Base-by-base conservation (phyloP, 1,140 invertebrate species). In the Camponotus floridanus region DNA sequence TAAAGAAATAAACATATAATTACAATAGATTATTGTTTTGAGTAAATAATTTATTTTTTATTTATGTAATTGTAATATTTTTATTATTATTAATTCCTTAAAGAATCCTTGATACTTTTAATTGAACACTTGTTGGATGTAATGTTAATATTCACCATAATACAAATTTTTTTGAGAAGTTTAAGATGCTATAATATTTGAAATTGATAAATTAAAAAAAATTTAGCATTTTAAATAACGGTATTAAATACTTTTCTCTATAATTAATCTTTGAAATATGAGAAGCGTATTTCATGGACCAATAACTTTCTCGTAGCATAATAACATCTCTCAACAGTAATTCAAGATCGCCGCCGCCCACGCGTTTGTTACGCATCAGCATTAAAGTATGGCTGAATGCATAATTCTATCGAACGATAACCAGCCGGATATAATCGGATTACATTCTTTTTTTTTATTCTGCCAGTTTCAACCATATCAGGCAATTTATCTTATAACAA, bases 351-450 rank as follows among this genome's bases (percentile, higher is more conserved):
- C 15, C 45, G 33, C 21, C 73, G 21, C 81, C 84, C 74, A 86
- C 85, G 83, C 86, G 86, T 84, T 76, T 64, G 48, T n/a, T 62
- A 73, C 79, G 68, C 55, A 83, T 83, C 68, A 74, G 68, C 79
- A 83, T 83, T n/a, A 9, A 83, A 74, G 68, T 83, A 83, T 61
- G 68, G 67, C 67, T 33, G 68, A 83, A 67, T 83, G 68, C 68
- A 74, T 83, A 83, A 83, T 73, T 81, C 26, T n/a, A n/a, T 26
- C 55, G 68, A n/a, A 13, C 67, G 79, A 74, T 83, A 83, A 73
- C 68, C 79, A 73, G 68, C 15, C 26, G 21, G 67, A 73, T 45
- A 48, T 74, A 83, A 83, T 83, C 68, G 79, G 39, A 64, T 36
- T 61, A 61, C 7, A 31, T 45, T 39, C 61, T 13, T 83, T 42